These are phyloP conservation scores for Cyrtonyx montezumae DNA, from an alignment of 2,113 vertebrate species.

Conservation along the genomic window DNA sequence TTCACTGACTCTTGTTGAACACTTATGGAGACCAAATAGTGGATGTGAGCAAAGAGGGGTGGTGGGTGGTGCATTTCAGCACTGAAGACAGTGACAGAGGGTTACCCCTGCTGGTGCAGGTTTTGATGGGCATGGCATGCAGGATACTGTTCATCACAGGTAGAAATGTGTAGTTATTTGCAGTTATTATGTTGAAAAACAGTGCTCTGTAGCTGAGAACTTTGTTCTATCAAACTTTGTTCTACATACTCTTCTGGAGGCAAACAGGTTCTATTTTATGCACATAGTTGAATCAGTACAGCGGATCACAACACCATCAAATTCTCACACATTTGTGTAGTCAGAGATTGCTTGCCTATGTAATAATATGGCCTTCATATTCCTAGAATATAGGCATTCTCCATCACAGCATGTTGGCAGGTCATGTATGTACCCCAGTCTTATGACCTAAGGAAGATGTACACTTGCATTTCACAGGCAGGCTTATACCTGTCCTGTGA, in stretches of 20 bases:
- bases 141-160: too few relatives aligned
- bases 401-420: accelerated
- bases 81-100: too few relatives aligned
- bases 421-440: background rate
- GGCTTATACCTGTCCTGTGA: background rate
- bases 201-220: too few relatives aligned
- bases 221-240: too few relatives aligned
- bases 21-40: too few relatives aligned
- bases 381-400: background rate
- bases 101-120: too few relatives aligned
- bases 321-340: accelerated
- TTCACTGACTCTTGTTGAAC: too few relatives aligned
- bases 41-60: too few relatives aligned
- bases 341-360: background rate
- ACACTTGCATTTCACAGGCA: background rate
- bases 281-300: background rate
- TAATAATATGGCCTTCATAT: background rate
- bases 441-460: background rate
- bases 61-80: too few relatives aligned
- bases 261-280: accelerated
- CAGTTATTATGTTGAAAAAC: too few relatives aligned
- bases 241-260: background rate
- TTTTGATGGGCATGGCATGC: too few relatives aligned
- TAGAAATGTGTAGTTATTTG: too few relatives aligned
- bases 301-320: background rate